Conservation (phyloP, 1,140 invertebrate genomes). For the Micrasema longulum region DNA sequence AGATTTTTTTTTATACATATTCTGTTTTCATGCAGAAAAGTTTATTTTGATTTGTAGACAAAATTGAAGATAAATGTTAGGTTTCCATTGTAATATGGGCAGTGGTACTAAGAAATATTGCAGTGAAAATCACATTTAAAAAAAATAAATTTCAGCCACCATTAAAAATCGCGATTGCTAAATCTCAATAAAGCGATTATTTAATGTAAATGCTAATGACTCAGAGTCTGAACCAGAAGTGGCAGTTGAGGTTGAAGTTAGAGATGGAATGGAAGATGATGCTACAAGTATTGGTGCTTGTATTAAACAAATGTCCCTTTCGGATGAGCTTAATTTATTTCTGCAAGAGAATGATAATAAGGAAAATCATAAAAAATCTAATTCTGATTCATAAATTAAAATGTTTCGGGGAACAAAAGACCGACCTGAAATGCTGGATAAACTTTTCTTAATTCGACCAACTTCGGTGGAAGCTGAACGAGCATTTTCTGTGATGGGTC, state of each 20-base stretch:
- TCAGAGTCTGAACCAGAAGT: constrained; percentile 20
- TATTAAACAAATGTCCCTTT: too few relatives aligned
- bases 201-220: constrained; percentile 10
- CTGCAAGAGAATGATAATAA: constrained; percentile 16
- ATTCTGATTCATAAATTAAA: constrained; percentile 13
- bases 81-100: too few relatives aligned
- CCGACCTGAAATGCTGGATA: constrained; percentile 29
- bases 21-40: too few relatives aligned
- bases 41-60: too few relatives aligned
- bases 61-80: too few relatives aligned
- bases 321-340: constrained; percentile 22
- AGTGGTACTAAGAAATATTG: too few relatives aligned
- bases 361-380: constrained; percentile 5
- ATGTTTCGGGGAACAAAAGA: constrained; percentile 27
- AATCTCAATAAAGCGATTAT: constrained; percentile 12
- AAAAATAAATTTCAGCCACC: too few relatives aligned
- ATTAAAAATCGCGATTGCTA: too few relatives aligned
- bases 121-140: too few relatives aligned
- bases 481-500: constrained; percentile 32
- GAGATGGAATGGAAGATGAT: constrained; percentile 6
- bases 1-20: too few relatives aligned
- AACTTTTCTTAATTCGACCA: constrained; percentile 30
- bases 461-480: constrained; percentile 35
- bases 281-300: not conserved
- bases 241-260: constrained; percentile 13